Percentiles rank a stretch among this genome's conserved stretches.
Evolutionary conservation across 2,797 vertebrate species (phyloP).

Genomic region (Naso thynnoides): DNA sequence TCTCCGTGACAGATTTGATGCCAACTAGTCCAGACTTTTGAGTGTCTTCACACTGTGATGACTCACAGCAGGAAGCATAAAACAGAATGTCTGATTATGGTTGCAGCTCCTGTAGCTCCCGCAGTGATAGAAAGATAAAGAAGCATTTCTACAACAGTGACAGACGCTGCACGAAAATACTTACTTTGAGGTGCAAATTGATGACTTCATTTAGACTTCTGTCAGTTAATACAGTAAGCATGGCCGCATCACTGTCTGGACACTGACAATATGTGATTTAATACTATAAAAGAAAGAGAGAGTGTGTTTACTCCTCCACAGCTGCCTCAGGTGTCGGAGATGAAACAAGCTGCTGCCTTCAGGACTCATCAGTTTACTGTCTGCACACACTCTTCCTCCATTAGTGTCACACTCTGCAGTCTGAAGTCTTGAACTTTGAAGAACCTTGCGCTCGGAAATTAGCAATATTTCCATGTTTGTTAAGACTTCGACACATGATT

Average conservation of each 20-base stretch:
- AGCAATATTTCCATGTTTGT: neutral
- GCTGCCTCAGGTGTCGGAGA: neutral
- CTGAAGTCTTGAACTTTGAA: neutral
- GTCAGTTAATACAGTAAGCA: neutral
- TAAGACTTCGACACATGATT: too few relatives aligned
- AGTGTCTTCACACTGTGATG: slow-evolving; percentile 21
- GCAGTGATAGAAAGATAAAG: slow-evolving; percentile 3
- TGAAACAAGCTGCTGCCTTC: slow-evolving; percentile 1
- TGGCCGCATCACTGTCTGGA: neutral
- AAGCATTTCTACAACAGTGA: slow-evolving; percentile 15
- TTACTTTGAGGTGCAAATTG: neutral
- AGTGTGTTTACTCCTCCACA: neutral
- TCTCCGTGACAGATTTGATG: slow-evolving; percentile 30
- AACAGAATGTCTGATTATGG: slow-evolving; percentile 21
- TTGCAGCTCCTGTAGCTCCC: neutral
- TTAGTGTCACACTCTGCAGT: neutral
- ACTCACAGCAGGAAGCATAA: slow-evolving; percentile 19
- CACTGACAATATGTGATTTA: neutral
- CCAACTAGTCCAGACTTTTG: slow-evolving; percentile 3
- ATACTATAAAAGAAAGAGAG: neutral
- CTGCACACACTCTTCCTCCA: neutral
- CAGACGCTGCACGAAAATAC: neutral
- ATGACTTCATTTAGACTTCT: slow-evolving; percentile 1
- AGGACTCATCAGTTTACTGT: slow-evolving; percentile 4
- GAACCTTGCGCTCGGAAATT: neutral